These are phyloP conservation scores for Dryobota labecula DNA, from an alignment of 2,888 invertebrate genomes.

Conservation along the genomic window DNA sequence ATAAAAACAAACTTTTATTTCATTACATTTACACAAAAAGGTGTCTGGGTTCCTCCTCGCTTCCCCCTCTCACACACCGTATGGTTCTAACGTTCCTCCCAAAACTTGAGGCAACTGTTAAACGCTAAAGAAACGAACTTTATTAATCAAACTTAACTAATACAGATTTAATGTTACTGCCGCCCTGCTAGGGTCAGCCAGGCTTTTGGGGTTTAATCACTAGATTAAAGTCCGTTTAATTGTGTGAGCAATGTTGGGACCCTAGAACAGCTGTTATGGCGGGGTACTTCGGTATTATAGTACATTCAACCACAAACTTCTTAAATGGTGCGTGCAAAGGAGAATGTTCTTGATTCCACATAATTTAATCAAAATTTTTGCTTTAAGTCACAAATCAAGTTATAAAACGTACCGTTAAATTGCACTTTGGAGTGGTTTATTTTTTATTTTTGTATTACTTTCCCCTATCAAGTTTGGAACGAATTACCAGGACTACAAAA, in stretches of 20 bases:
- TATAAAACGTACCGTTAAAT: background rate
- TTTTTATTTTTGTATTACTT: background rate
- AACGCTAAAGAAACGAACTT: slow-evolving; percentile 65
- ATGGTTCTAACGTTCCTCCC: slow-evolving; percentile 49
- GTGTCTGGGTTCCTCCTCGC: slow-evolving; percentile 26
- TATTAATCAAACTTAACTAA: slow-evolving; percentile 69
- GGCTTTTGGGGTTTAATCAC: slow-evolving; percentile 50
- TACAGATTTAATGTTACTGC: slow-evolving; percentile 63
- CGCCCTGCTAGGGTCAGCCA: slow-evolving; percentile 53
- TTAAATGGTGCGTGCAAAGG: no score
- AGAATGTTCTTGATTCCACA: background rate
- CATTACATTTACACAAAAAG: slow-evolving; percentile 53
- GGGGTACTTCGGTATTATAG: slow-evolving; percentile 7
- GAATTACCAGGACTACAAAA: slow-evolving; percentile 8
- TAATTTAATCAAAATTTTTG: background rate
- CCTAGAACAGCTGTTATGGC: slow-evolving; percentile 38
- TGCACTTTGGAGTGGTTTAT: background rate
- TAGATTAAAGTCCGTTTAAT: slow-evolving; percentile 62
- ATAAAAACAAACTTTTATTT: slow-evolving; percentile 51
- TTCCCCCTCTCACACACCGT: slow-evolving; percentile 33
- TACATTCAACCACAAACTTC: slow-evolving; percentile 3
- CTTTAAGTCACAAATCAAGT: background rate
- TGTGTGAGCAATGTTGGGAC: slow-evolving; percentile 42
- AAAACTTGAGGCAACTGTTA: slow-evolving; percentile 58
- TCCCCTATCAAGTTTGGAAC: background rate